Base-by-base conservation (phyloP, 2,797 vertebrate genomes). In the Xerus rutilus region DNA sequence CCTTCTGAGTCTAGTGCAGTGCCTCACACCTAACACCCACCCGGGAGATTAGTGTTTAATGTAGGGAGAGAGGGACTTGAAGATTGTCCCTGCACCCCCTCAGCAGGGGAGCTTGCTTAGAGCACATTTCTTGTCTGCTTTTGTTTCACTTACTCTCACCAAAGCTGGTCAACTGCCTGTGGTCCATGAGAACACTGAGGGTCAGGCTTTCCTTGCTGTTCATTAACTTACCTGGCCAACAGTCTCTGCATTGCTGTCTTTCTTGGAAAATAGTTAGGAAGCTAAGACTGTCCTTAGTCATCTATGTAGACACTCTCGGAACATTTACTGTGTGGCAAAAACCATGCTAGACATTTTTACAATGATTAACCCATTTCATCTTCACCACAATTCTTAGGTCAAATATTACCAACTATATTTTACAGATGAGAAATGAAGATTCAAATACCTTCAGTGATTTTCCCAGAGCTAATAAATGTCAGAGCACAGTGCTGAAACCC, bases 221-320 rank as follows among this genome's bases (percentile, higher is more conserved):
- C 67, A 52, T 49, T 59, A 62, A 91, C 35, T 28, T 52, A 35
- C 35, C 47, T 77, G 30, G 59, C 73, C 67, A 47, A 32, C 7
- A 18, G 6, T 91, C 93, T 83, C 47, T 83, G 84, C 86, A 23
- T 14, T 15, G 64, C 18, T 25, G n/a, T 65, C 59, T 92, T 94
- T 64, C 47, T 77, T 93, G 92, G 95, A 95, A 95, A 95, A 95
- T 81, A 85, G 84, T 96, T 85, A 89, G 93, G 59, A 92, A 92
- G 25, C 11, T 45, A 21, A n/a, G 11, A 17, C 45, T 92, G 82
- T 89, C 30, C 67, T 96, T 89, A 87, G 52, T 81, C 79, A 86
- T 87, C 76, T 59, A 28, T 6, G 4, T 86, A 91, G 93, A 86
- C 43, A 76, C 23, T 57, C 78, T 64, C 3, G 7, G 39, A 85